phyloP scores from a whole-genome alignment of 2,797 vertebrate species.

The Merluccius polli region DNA sequence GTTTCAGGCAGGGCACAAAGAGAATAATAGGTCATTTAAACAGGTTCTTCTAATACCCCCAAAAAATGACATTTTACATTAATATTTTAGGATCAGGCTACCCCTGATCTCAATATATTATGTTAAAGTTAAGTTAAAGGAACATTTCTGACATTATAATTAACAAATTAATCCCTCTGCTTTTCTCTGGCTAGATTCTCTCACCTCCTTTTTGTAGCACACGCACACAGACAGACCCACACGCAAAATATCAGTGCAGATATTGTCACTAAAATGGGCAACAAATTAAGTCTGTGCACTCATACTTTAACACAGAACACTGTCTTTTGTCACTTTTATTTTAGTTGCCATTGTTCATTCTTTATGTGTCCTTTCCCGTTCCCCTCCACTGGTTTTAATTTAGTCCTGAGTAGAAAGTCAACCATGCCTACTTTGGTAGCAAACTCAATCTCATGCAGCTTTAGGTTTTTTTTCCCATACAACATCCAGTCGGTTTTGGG shows the following conservation, averaged over 20 bases:
- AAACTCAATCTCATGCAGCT: constrained; percentile 9
- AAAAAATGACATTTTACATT: neutral
- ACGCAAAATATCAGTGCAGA: neutral
- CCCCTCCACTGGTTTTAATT: constrained; percentile 10
- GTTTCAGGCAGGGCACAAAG: neutral
- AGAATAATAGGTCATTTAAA: neutral
- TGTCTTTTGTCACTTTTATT: neutral
- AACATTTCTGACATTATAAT: too few species aligned
- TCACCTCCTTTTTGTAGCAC: neutral
- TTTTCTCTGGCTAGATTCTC: neutral
- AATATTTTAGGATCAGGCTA: neutral
- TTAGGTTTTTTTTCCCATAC: neutral
- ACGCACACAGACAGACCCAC: neutral
- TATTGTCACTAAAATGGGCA: neutral
- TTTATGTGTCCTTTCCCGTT: neutral
- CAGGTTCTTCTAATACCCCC: neutral
- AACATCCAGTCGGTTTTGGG: neutral
- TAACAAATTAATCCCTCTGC: too few species aligned
- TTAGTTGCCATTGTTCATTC: constrained; percentile 3
- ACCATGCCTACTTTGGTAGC: neutral
- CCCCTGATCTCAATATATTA: neutral
- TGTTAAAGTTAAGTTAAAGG: neutral
- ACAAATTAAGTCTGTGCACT: neutral
- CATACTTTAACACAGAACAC: neutral
- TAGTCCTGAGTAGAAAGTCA: neutral